These are phyloP conservation scores for Ophion slaviceki DNA, from an alignment of 2,888 invertebrate genomes.

Conservation along the genomic window DNA sequence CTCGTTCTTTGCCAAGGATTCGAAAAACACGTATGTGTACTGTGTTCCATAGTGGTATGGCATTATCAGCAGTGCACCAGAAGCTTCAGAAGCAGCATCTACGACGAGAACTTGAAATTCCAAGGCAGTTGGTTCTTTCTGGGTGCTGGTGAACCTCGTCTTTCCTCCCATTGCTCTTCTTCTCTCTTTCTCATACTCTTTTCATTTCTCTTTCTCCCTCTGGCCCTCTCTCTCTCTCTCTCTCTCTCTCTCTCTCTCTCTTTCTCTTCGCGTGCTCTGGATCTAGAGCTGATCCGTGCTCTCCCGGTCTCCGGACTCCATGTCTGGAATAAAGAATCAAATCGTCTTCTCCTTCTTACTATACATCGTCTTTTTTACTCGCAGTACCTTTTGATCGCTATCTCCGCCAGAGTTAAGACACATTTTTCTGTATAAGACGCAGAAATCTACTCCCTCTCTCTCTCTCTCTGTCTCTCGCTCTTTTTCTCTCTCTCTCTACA, in stretches of 20 bases:
- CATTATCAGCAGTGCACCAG: conserved; percentile 33
- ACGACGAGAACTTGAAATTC: conserved; percentile 66
- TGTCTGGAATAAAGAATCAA: conserved; percentile 80
- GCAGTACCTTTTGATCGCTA: conserved; percentile 74
- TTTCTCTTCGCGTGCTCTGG: conserved; percentile 40
- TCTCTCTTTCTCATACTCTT: conserved; percentile 29
- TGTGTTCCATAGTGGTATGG: conserved; percentile 14
- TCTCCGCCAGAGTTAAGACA: conserved; percentile 73
- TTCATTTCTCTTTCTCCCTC: conserved; percentile 21
- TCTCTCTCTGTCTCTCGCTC: no score
- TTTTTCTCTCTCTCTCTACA: no score
- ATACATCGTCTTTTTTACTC: conserved; percentile 49
- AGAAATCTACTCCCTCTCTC: not conserved
- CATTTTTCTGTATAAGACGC: conserved; percentile 53
- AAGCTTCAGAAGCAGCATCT: conserved; percentile 39
- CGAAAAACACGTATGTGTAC: conserved; percentile 17
- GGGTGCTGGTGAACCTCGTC: conserved; percentile 45
- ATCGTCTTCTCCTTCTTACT: conserved; percentile 67
- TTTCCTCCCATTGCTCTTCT: conserved; percentile 9
- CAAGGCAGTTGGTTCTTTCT: conserved; percentile 61
- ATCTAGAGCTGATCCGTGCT: conserved; percentile 68
- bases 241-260: conserved; percentile 28
- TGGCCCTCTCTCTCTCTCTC: conserved; percentile 18
- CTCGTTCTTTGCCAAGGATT: conserved; percentile 23
- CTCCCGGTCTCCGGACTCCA: conserved; percentile 73